Conservation (phyloP, 2,888 invertebrate genomes). For the Amiota mariae region DNA sequence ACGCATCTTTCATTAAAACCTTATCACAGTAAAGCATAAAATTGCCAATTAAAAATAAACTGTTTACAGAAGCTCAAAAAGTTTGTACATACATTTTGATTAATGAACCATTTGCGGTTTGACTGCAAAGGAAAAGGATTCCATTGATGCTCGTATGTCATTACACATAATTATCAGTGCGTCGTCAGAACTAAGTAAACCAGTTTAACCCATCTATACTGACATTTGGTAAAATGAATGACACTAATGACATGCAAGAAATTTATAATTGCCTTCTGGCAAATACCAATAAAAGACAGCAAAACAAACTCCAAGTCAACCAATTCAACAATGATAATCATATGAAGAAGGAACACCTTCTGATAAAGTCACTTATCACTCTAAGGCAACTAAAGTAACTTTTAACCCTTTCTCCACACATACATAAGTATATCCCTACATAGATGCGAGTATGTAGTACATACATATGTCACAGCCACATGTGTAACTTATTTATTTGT, state of each 20-base stretch:
- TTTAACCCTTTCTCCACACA: not conserved
- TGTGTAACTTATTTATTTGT: slow-evolving; percentile 18
- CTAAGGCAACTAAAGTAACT: not conserved
- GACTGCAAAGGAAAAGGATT: not conserved
- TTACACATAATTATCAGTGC: not conserved
- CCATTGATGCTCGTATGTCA: not conserved
- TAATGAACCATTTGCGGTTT: slow-evolving; percentile 8
- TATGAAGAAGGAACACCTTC: not conserved
- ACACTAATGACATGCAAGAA: slow-evolving; percentile 49
- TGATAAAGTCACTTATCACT: not conserved
- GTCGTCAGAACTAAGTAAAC: not conserved
- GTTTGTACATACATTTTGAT: slow-evolving; percentile 13
- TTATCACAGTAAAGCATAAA: not conserved
- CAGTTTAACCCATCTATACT: not conserved
- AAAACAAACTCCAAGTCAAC: not conserved
- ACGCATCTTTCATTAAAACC: not conserved
- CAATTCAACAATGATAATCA: not conserved
- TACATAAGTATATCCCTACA: not conserved
- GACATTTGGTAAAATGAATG: slow-evolving; percentile 40
- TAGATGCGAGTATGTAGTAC: too few species aligned
- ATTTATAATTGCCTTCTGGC: slow-evolving; percentile 40
- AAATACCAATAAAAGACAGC: not conserved
- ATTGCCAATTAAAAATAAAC: slow-evolving; percentile 20
- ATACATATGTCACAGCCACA: slow-evolving; percentile 1
- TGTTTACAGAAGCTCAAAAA: slow-evolving; percentile 6